phyloP scores from a whole-genome alignment of 2,113 vertebrate species.

The Danionella cerebrum region DNA sequence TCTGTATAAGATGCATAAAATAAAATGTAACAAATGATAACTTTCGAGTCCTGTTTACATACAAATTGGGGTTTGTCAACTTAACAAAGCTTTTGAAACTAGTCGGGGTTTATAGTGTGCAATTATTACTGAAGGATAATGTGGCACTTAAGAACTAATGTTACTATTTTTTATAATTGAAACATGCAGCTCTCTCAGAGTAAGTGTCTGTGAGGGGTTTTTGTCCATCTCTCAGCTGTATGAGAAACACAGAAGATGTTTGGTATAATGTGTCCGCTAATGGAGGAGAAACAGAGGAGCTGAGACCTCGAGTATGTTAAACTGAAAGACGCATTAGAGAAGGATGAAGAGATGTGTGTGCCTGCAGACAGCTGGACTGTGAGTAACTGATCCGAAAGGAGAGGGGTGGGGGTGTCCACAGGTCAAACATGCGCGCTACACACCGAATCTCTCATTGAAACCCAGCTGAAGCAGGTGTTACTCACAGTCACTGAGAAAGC shows the following conservation, averaged over 20 bases:
- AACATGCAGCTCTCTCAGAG: not conserved
- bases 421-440: not conserved
- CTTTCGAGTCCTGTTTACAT: too few relatives aligned
- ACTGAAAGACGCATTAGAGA: constrained; percentile 7
- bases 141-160: too few relatives aligned
- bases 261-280: constrained; percentile 1
- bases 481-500: constrained; percentile 43
- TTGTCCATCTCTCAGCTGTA: not conserved
- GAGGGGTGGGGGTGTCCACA: not conserved
- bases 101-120: too few relatives aligned
- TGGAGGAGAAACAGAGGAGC: constrained; percentile 9
- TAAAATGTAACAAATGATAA: too few relatives aligned
- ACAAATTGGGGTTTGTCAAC: too few relatives aligned
- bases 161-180: too few relatives aligned
- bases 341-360: not conserved
- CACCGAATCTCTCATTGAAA: not conserved
- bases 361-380: constrained; percentile 10
- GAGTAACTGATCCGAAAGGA: constrained; percentile 11
- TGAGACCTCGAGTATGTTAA: constrained; percentile 7
- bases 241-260: not conserved
- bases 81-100: too few relatives aligned
- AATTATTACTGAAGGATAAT: too few relatives aligned
- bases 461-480: constrained; percentile 45
- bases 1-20: too few relatives aligned
- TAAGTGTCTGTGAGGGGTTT: not conserved